Base-by-base conservation (phyloP, 2,797 vertebrate species). In the Sebastes minor region DNA sequence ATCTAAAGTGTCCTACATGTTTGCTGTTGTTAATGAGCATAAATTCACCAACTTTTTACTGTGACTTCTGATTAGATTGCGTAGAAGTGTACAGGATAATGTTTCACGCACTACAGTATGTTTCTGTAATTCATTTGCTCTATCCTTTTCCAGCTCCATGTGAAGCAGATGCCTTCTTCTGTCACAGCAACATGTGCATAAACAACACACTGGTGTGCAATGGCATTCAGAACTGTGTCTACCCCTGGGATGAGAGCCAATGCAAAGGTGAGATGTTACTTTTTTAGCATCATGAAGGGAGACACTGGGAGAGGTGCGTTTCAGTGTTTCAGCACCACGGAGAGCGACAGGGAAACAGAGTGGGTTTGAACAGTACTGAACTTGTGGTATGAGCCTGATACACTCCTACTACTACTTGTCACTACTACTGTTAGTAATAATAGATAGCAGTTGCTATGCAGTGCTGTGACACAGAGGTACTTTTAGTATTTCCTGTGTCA, bases 111-210 rank as follows among this genome's bases (percentile, higher is more conserved):
- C 16, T 14, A n/a, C 6, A 30, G 16, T 14, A 13, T 16, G 67
- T 63, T 6, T 22, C 6, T 56, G 7, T 61, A 4, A 25, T 66
- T 78, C 1, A 63, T 71, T 74, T 78, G 5, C 74, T 80, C 16
- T 82, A 2, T 75, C 35, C n/a, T 74, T 91, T 88, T 92, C 8
- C 86, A 99, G 98, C 98, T 93, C 98, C 98, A 32, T 99, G 98
- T 88, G 98, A 99, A 92, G 96, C 97, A 71, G 97, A 97, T 77
- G 92, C 97, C 25, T 99, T 99, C 95, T 99, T 99, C 96, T 99
- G 98, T 91, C 98, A 99, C 94, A 99, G 98, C 90, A 99, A 99
- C 95, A 99, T 99, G 98, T 99, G 98, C 91, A 99, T 99, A 90
- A 99, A 99, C 94, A 98, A 97, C 89, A 98, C 98, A 0, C 93